Base-by-base conservation (phyloP, 2,113 vertebrate species). In the Lutjanus erythropterus region DNA sequence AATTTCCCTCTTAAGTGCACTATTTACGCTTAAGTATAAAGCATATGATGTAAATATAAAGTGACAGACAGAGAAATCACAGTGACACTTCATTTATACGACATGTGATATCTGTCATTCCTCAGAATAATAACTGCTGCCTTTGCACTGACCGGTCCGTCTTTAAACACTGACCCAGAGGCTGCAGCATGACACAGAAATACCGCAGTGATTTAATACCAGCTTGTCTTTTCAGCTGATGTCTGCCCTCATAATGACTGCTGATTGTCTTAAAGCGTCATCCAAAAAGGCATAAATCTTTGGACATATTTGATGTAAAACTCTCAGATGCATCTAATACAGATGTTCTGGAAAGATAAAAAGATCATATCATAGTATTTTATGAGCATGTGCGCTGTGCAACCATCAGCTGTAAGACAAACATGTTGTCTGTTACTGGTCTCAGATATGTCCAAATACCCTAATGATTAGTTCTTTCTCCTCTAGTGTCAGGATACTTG, bases 151-250 rank as follows among this genome's bases (percentile, higher is more conserved):
- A 59, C 23, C 31, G 15, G 23, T 50, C 23, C 31, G 15, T 37
- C 49, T 71, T 9, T 56, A 27, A 44, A 15, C n/a, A 12, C 35
- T 69, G 18, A 71, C 29, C 47, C n/a, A 47, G 33, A 61, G 71
- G 60, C 12, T 78, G 53, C 4, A 37, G 37, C 18, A 16, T 37
- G 18, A 58, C 31, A 59, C 35, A 52, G 52, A 21, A 78, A 44
- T 35, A 62, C 7, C 21, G 41, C 29, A 56, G 0, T 68, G 47
- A 69, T 80, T 75, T 71, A 80, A 65, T 21, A 21, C 33, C 50
- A 72, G 46, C 52, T 72, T 2, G 3, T 59, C 33, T 68, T 67
- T 71, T 67, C 42, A 29, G 31, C 39, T 61, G 60, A 53, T 25
- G 47, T 71, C 42, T 71, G 25, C 31, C 19, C 47, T 23, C 23